A percentile compares a stretch with the other conserved stretches of the same genome.
Conservation (phyloP, 2,797 vertebrate genomes). For the Chromis chromis region DNA sequence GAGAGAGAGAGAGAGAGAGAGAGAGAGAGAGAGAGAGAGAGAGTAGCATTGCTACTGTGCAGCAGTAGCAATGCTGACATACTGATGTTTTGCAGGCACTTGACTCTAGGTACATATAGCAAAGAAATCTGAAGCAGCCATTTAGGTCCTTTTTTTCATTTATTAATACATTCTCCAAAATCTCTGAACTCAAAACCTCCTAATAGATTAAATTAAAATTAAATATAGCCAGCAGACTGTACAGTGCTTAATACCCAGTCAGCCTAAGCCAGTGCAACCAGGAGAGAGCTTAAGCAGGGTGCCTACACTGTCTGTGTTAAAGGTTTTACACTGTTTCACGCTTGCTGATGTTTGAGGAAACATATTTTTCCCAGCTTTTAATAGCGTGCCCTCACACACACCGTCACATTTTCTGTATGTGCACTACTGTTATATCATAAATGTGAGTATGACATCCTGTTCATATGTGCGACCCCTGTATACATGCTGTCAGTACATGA, state of each 20-base stretch:
- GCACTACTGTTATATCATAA: constrained; percentile 12
- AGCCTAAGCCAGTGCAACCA: constrained; percentile 36
- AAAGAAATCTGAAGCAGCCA: constrained; percentile 6
- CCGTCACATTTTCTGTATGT: constrained; percentile 6
- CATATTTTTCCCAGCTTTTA: constrained; percentile 13
- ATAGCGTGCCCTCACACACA: background rate
- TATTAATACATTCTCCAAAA: constrained; percentile 40
- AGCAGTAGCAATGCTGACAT: constrained; percentile 21
- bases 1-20: background rate
- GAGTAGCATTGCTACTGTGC: too few relatives aligned
- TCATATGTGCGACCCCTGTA: background rate
- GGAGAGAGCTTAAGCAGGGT: constrained; percentile 47
- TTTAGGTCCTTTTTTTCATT: constrained; percentile 37
- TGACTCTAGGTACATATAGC: constrained; percentile 5
- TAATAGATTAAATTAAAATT: constrained; percentile 63
- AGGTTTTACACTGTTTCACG: constrained; percentile 18
- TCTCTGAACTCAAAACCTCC: constrained; percentile 45
- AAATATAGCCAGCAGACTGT: constrained; percentile 54
- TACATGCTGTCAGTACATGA: background rate
- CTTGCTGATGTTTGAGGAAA: constrained; percentile 31
- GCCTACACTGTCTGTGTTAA: constrained; percentile 29
- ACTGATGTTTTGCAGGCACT: constrained; percentile 39
- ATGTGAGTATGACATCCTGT: constrained; percentile 4
- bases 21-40: too few relatives aligned
- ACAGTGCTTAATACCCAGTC: constrained; percentile 52